Evolutionary conservation across 2,113 vertebrate species (phyloP), one percentile per base, ranked within the genome.

Genomic region (Aptenodytes forsteri): DNA sequence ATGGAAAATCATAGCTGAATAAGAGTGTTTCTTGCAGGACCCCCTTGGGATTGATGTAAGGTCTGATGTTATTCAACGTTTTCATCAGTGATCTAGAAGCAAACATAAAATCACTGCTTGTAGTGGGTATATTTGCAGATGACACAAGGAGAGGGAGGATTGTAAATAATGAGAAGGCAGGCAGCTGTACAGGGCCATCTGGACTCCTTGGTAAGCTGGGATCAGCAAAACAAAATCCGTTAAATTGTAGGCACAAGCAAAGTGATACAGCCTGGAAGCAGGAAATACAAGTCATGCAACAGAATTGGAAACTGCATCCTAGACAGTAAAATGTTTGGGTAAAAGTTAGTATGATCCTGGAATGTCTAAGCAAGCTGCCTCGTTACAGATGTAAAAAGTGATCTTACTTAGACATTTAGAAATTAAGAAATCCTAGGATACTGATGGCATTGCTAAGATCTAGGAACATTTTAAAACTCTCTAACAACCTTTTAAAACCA

Each of bases 181-280:
- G 92, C 93, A 93, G 83, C 92, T 92, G 92, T 47, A 59, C 54
- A 58, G 32, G 42, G 49, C 85, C 93, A 97, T 94, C 90, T 94
- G 95, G 88, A 77, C 71, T 70, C 9, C 54, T 66, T 54, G 29
- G 71, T 93, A 83, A 92, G 6, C 58, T 89, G 76, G 79, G 67
- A 90, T 93, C 76, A 94, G 72, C 0, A 2, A 90, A 92, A 86
- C 10, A 66, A 80, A 86, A 96, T 77, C 62, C 21, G 3, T 62
- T 83, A 83, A 85, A 90, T 65, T 71, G 55, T 0, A 81, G 54
- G 32, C 75, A 93, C 38, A 40, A 86, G 34, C 29, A 55, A 82
- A 95, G 80, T 34, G 27, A 65, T 34, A 83, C 2, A 62, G 55
- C n/a, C 55, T 89, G 76, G 50, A 82, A 91, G 26, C 15, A 83